phyloP scores from a whole-genome alignment of 1,140 invertebrate species.

The Diorhabda carinulata region DNA sequence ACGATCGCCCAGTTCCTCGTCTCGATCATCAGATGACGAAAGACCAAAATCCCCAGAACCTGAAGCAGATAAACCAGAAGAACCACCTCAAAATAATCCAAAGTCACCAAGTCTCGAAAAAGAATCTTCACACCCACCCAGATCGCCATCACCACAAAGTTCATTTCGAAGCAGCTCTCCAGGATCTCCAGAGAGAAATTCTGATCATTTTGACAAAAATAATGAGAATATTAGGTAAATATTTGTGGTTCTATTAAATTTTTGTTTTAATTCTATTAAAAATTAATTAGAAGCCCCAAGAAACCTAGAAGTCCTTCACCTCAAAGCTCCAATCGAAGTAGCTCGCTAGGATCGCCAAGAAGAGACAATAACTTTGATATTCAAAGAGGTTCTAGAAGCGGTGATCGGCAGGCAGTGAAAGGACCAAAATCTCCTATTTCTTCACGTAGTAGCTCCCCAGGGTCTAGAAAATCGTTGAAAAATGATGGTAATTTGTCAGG shows the following conservation, averaged over 20 bases:
- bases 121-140: not conserved
- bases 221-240: not conserved
- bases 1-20: conserved; percentile 8
- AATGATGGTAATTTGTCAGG: conserved; percentile 22
- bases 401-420: no score
- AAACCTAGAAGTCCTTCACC: not conserved
- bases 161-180: conserved; percentile 6
- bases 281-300: not conserved
- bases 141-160: conserved; percentile 15
- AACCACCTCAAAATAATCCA: not conserved
- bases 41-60: not conserved
- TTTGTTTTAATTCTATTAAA: not conserved
- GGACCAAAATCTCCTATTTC: conserved; percentile 6
- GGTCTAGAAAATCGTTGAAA: not conserved
- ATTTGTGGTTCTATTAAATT: not conserved
- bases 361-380: not conserved
- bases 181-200: conserved; percentile 1
- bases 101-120: not conserved
- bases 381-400: no score
- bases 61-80: not conserved
- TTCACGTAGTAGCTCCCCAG: conserved; percentile 12
- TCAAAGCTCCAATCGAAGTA: conserved; percentile 1
- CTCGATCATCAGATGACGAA: conserved; percentile 16
- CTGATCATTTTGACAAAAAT: not conserved
- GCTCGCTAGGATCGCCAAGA: conserved; percentile 12